Evolutionary conservation across 92 coral and sea anemone species (phyloP).

Genomic region (Heteractis magnifica): DNA sequence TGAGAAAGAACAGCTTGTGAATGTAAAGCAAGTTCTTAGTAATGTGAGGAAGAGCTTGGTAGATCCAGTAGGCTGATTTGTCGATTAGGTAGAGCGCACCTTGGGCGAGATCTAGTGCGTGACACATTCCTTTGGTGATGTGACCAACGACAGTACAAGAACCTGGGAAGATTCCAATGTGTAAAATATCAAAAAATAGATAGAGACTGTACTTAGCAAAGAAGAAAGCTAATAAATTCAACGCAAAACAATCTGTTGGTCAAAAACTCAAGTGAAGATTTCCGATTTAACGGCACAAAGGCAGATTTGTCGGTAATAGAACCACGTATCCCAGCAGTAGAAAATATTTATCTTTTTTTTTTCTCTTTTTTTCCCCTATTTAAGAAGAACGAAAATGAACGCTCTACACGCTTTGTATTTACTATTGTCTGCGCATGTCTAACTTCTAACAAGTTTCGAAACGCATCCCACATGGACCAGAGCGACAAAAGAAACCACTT

Average conservation of each 20-base stretch:
- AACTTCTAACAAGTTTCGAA: no score
- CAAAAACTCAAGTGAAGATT: no score
- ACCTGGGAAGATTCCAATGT: slow-evolving; percentile 23
- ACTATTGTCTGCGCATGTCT: no score
- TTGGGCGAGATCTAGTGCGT: slow-evolving; percentile 64
- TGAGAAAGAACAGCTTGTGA: slow-evolving; percentile 58
- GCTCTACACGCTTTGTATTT: no score
- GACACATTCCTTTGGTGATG: slow-evolving; percentile 75
- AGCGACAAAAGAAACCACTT: no score
- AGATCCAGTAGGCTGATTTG: slow-evolving; percentile 71
- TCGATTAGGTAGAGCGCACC: slow-evolving; percentile 60
- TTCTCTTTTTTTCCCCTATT: no score
- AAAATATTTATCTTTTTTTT: no score
- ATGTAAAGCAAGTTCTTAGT: slow-evolving; percentile 56
- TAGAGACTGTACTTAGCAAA: neutral
- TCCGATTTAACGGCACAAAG: no score
- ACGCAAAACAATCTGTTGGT: neutral
- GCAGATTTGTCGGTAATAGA: no score
- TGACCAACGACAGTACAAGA: slow-evolving; percentile 67
- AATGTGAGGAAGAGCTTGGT: slow-evolving; percentile 54
- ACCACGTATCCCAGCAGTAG: no score
- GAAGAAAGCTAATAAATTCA: neutral
- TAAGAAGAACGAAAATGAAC: no score
- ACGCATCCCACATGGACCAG: no score
- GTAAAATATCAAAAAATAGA: neutral